Conservation (phyloP, 2,888 invertebrate genomes). For the Sinotaia quadrata region DNA sequence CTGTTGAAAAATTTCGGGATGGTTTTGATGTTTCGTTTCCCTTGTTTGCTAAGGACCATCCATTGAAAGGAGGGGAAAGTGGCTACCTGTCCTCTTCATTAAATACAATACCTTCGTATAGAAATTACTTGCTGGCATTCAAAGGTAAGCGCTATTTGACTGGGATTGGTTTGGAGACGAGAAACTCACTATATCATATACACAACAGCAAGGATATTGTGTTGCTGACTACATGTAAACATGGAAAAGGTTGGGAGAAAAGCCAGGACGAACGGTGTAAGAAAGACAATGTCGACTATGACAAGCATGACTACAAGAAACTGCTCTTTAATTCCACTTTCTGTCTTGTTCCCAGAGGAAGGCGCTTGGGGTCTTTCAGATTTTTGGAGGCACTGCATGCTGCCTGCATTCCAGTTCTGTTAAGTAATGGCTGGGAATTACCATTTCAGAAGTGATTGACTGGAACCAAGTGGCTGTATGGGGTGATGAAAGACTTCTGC, state of each 20-base stretch:
- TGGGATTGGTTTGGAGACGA: conserved; percentile 97
- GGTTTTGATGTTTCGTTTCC: conserved; percentile 97
- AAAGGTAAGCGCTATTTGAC: conserved; percentile 88
- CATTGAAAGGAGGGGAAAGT: conserved; percentile 86
- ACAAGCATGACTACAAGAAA: conserved; percentile 96
- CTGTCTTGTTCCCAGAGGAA: conserved; percentile 96
- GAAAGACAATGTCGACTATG: conserved; percentile 96
- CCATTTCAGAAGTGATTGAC: conserved; percentile 96
- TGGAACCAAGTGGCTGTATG: conserved; percentile 95
- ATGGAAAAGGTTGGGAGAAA: conserved; percentile 93
- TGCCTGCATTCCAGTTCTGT: conserved; percentile 96
- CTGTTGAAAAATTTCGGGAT: conserved; percentile 85
- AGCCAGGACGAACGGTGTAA: conserved; percentile 96
- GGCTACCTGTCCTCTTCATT: conserved; percentile 77
- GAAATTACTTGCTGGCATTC: conserved; percentile 87
- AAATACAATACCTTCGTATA: conserved; percentile 67
- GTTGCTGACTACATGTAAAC: conserved; percentile 96
- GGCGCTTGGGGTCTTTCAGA: conserved; percentile 92
- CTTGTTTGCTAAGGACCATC: conserved; percentile 76
- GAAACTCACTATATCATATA: conserved; percentile 97
- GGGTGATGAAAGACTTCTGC: conserved; percentile 83
- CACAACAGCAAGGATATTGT: conserved; percentile 95
- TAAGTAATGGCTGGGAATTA: conserved; percentile 95
- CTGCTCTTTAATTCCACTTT: conserved; percentile 96
- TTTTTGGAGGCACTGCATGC: conserved; percentile 97